phyloP scores from a whole-genome alignment of 2,797 vertebrate genomes.

The Diceros bicornis region DNA sequence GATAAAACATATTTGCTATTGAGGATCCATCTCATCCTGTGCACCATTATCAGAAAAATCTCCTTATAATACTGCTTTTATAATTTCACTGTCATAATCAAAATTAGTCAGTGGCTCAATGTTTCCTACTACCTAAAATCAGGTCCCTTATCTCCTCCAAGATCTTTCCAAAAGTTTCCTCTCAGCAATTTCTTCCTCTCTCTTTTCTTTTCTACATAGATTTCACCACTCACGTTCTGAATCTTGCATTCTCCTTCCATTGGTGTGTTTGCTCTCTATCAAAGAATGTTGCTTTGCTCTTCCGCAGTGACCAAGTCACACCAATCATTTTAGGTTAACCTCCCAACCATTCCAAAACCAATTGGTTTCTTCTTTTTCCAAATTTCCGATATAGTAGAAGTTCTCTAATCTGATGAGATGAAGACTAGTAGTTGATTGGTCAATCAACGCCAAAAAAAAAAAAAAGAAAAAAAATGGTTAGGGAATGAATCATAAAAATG shows the following conservation, averaged over 20 bases:
- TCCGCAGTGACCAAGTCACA: neutral
- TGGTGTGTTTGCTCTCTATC: neutral
- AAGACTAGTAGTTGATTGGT: neutral
- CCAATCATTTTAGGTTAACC: neutral
- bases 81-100: neutral
- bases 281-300: neutral
- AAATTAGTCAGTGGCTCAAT: constrained; percentile 20
- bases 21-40: neutral
- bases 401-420: neutral
- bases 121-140: neutral
- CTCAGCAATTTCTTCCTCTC: neutral
- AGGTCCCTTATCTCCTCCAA: neutral
- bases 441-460: neutral
- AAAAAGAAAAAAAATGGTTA: neutral
- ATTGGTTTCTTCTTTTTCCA: neutral
- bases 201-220: neutral
- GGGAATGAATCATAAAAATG: neutral
- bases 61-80: neutral
- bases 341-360: neutral
- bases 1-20: neutral
- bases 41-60: neutral
- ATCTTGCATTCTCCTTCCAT: neutral
- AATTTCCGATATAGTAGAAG: neutral
- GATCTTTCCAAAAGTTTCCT: neutral
- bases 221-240: neutral